phyloP scores from a whole-genome alignment of 2,113 vertebrate genomes.

The Toxotes jaculatrix region DNA sequence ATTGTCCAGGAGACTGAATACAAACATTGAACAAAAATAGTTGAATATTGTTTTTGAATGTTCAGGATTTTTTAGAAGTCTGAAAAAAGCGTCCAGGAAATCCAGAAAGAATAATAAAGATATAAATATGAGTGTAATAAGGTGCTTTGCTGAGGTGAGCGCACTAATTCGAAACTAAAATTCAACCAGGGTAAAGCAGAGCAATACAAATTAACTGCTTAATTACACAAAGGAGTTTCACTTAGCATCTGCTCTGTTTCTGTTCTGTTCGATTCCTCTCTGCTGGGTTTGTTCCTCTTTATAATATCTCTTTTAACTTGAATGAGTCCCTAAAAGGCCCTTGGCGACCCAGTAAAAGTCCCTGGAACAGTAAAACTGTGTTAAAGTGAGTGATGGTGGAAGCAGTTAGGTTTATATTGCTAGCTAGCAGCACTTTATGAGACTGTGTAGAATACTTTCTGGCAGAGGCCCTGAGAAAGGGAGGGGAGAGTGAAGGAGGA shows the following conservation, averaged over 20 bases:
- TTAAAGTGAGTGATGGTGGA: constrained; percentile 65
- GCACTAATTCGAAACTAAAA: neutral
- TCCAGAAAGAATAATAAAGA: neutral
- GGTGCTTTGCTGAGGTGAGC: neutral
- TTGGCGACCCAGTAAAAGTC: constrained; percentile 49
- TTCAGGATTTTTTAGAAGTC: neutral
- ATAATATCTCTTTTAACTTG: constrained; percentile 38
- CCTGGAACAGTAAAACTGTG: constrained; percentile 43
- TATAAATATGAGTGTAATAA: neutral
- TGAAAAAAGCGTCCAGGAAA: neutral
- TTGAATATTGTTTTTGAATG: neutral
- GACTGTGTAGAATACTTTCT: constrained; percentile 42
- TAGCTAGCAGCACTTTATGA: constrained; percentile 51
- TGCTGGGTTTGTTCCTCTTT: constrained; percentile 18
- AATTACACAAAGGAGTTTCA: constrained; percentile 21
- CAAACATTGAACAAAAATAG: neutral
- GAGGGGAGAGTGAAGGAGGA: constrained; percentile 1
- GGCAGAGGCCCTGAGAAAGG: constrained; percentile 13
- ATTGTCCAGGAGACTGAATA: neutral
- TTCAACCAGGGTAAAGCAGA: neutral
- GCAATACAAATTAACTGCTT: neutral
- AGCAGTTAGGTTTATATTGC: constrained; percentile 56
- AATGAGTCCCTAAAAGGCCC: constrained; percentile 51
- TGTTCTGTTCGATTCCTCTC: constrained; percentile 5
- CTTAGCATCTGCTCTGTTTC: neutral